A percentile compares a stretch with the other conserved stretches of the same genome.
phyloP scores from a whole-genome alignment of 2,113 vertebrate species.

The Notarius lentiginosus region DNA sequence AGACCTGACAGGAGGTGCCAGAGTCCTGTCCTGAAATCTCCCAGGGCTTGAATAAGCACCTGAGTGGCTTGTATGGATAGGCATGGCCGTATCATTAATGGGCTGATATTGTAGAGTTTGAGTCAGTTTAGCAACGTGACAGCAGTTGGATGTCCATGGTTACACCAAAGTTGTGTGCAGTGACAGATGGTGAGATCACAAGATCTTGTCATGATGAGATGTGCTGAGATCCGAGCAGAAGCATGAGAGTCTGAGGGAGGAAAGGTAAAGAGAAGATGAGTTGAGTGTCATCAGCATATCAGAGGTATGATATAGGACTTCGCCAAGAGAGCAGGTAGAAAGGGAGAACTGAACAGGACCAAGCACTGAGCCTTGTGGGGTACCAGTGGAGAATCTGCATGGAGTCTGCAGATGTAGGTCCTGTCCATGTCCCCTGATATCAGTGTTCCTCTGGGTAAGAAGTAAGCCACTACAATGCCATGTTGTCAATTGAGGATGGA shows the following conservation, averaged over 20 bases:
- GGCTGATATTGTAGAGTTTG: background rate
- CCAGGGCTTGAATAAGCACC: too few species aligned
- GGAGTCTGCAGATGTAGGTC: background rate
- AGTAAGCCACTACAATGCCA: background rate
- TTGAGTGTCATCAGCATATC: background rate
- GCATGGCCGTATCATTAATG: too few species aligned
- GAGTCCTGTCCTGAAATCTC: too few species aligned
- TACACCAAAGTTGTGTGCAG: background rate
- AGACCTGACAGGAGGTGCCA: too few species aligned
- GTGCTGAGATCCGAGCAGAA: background rate
- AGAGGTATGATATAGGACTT: background rate
- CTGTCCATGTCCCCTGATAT: background rate
- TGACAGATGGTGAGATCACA: background rate
- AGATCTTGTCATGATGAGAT: background rate
- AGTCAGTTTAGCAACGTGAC: background rate
- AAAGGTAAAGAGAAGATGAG: background rate
- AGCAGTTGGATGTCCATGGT: background rate
- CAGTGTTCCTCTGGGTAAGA: too few species aligned
- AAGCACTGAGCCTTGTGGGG: background rate
- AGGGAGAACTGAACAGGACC: background rate
- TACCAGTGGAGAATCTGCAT: background rate
- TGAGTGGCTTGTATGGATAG: too few species aligned
- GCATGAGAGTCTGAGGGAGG: background rate
- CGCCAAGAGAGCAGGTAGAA: background rate
- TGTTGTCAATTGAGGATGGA: too few species aligned